Base-by-base conservation (phyloP, 2,888 invertebrate genomes). In the Lasioglossum figueresi region DNA sequence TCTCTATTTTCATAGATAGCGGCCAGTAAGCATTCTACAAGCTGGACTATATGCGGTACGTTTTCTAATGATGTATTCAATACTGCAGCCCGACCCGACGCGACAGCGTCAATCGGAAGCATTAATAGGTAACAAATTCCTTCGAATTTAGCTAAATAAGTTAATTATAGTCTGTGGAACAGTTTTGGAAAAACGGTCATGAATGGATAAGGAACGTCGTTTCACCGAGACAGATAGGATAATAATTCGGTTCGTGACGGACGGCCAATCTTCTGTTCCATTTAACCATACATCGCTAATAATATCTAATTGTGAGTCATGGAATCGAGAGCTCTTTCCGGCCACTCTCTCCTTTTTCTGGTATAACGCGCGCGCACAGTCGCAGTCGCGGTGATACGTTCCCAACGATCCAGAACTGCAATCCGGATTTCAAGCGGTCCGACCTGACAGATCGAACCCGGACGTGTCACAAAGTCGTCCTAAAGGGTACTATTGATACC, bases 271-370 rank as follows among this genome's bases (percentile, higher is more conserved):
- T 80, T 79, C 80, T 80, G 66, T 81, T 86, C 81, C 79, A 83
- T 87, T 86, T 87, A 86, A 79, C 81, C 81, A 86, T 83, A 83
- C 86, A 14, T 72, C 79, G 70, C 76, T 83, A 86, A 81, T 86
- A 83, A 86, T 81, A 83, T 79, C 86, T 56, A 83, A n/a, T n/a
- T n/a, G n/a, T n/a, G n/a, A 76, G 71, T 52, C 27, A 19, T 79
- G 83, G 66, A 79, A 87, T 86, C 83, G 78, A 75, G 76, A 75
- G 68, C 80, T 70, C 68, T 45, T 40, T 68, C 73, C 48, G 16
- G 45, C 31, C 71, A 43, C 16, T 27, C 59, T 34, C 56, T 70
- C 52, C 40, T 48, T 66, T 75, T 71, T 66, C 66, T 37, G 52
- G 70, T 8, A 31, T 31, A 31, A 31, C 31, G 71, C 84, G 75